These are phyloP conservation scores for Chelonus formosanus DNA, from an alignment of 2,888 invertebrate species.

Conservation along the genomic window DNA sequence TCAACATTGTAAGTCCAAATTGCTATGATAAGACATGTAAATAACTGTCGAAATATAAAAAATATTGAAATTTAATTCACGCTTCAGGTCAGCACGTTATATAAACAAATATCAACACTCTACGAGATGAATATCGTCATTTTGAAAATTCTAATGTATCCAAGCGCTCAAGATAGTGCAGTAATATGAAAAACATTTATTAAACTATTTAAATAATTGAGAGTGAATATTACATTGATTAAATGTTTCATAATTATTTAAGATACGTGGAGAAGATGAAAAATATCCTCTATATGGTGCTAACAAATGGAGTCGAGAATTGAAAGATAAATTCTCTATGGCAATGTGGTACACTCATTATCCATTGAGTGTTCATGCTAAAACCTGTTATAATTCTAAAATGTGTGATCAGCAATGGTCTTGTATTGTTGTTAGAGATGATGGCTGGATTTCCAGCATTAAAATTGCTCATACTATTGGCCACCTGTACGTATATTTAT, in stretches of 20 bases:
- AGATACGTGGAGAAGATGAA: constrained; percentile 11
- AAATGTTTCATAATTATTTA: background rate
- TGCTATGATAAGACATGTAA: background rate
- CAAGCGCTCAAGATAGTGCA: constrained; percentile 15
- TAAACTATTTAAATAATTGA: too few relatives aligned
- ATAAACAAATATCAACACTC: constrained; percentile 12
- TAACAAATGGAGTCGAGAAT: constrained; percentile 20
- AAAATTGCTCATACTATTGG: constrained; percentile 29
- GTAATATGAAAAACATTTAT: background rate
- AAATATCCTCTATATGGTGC: constrained; percentile 21
- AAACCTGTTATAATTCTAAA: constrained; percentile 14
- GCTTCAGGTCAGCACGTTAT: constrained; percentile 24
- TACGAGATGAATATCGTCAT: constrained; percentile 10
- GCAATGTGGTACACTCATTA: constrained; percentile 27
- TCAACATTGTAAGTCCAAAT: constrained; percentile 22
- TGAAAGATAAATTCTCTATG: constrained; percentile 29
- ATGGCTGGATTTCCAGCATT: constrained; percentile 23
- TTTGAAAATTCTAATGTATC: constrained; percentile 18
- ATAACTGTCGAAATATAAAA: background rate
- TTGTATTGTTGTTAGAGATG: constrained; percentile 24
- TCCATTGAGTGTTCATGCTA: background rate
- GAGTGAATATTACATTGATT: background rate
- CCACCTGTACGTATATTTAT: constrained; percentile 11
- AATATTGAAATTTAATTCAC: too few relatives aligned
- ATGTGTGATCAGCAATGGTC: constrained; percentile 25